These are phyloP conservation scores for Melanaphis sacchari DNA, from an alignment of 1,140 invertebrate genomes.

Conservation along the genomic window DNA sequence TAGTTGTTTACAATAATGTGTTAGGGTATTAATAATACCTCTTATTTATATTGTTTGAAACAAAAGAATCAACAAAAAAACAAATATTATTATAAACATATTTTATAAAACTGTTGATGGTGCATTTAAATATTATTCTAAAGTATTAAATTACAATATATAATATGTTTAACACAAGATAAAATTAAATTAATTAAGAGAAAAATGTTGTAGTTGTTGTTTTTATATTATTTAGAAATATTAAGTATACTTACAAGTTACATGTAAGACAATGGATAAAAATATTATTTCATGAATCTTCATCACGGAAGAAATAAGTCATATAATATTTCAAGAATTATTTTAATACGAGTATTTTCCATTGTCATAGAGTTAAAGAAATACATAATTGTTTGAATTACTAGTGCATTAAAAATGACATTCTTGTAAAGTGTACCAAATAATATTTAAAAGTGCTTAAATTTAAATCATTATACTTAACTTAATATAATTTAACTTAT, in stretches of 20 bases:
- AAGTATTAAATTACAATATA: slow-evolving; percentile 28
- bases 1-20: background rate
- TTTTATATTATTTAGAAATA: background rate
- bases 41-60: background rate
- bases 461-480: background rate
- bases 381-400: background rate
- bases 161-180: background rate
- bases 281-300: background rate
- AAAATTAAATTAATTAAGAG: background rate
- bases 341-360: background rate
- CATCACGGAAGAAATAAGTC: background rate
- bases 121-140: slow-evolving; percentile 11
- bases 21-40: background rate
- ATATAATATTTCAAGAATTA: background rate
- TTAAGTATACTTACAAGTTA: too few species aligned
- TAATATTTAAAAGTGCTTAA: background rate
- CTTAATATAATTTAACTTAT: background rate
- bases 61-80: background rate
- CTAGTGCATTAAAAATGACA: background rate
- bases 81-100: background rate
- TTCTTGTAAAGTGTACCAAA: background rate
- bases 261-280: background rate
- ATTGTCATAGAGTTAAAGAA: background rate
- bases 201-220: background rate
- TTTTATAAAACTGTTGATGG: background rate